A percentile compares a stretch with the other conserved stretches of the same genome.
Evolutionary conservation across 2,113 vertebrate species (phyloP).

Genomic region (Zapornia atra): DNA sequence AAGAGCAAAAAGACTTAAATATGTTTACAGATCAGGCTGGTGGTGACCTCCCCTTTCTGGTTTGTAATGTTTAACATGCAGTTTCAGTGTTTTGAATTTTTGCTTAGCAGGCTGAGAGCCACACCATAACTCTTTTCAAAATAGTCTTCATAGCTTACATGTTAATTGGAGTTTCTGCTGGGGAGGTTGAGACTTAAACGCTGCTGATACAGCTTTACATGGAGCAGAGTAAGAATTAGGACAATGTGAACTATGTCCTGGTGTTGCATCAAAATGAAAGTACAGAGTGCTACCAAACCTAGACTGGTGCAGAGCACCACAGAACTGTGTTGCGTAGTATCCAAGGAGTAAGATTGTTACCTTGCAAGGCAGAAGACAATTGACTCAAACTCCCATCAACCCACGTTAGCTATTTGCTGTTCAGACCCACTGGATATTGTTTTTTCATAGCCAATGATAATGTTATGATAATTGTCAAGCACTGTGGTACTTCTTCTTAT

Average conservation of each 20-base stretch:
- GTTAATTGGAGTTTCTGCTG: constrained; percentile 9
- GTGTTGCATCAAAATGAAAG: neutral
- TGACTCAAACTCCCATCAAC: neutral
- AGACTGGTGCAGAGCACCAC: neutral
- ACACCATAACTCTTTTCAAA: neutral
- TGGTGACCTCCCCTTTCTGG: neutral
- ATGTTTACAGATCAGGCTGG: neutral
- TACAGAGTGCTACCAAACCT: neutral
- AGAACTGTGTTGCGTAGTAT: neutral
- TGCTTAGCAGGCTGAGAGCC: neutral
- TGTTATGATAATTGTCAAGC: neutral
- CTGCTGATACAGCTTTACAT: neutral
- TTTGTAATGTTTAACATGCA: neutral
- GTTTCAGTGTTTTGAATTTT: neutral
- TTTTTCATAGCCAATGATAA: constrained; percentile 29
- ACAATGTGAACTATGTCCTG: neutral
- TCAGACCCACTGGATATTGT: constrained; percentile 16
- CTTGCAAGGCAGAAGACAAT: neutral
- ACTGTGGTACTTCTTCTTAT: constrained; percentile 18
- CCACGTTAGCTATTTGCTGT: neutral
- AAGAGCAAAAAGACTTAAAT: neutral
- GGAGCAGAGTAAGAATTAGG: neutral
- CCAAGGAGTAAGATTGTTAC: neutral
- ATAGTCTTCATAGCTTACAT: neutral
- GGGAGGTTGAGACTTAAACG: neutral